Evolutionary conservation across 2,113 vertebrate genomes (phyloP).

Genomic region (Cyprinodon tularosa): DNA sequence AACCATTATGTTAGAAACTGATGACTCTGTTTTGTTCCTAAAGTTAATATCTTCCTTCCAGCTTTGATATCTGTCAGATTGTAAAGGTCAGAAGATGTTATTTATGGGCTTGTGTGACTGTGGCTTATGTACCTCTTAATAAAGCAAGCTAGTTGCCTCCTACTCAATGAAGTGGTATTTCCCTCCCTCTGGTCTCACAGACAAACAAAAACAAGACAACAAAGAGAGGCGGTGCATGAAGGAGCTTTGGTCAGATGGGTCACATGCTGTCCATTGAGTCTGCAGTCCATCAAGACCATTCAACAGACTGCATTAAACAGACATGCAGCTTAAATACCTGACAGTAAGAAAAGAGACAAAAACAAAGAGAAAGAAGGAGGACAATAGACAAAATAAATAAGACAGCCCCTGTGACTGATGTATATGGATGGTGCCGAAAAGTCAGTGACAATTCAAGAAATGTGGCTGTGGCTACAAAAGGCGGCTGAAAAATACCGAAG

Average conservation of each 20-base stretch:
- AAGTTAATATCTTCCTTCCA: slow-evolving; percentile 13
- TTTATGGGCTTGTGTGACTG: slow-evolving; percentile 74
- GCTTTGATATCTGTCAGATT: slow-evolving; percentile 43
- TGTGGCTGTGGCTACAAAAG: slow-evolving; percentile 81
- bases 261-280: slow-evolving; percentile 84
- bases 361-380: slow-evolving; percentile 76
- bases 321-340: slow-evolving; percentile 85
- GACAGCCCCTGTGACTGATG: slow-evolving; percentile 84
- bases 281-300: slow-evolving; percentile 80
- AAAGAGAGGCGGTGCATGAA: slow-evolving; percentile 81
- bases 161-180: slow-evolving; percentile 80
- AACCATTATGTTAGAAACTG: not conserved
- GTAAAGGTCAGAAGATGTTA: slow-evolving; percentile 77
- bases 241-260: slow-evolving; percentile 83
- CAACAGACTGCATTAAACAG: slow-evolving; percentile 79
- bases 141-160: slow-evolving; percentile 76
- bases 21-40: not conserved
- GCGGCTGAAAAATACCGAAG: slow-evolving; percentile 75
- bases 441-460: slow-evolving; percentile 85
- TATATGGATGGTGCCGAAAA: slow-evolving; percentile 82
- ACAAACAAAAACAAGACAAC: slow-evolving; percentile 84
- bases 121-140: slow-evolving; percentile 69
- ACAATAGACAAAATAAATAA: slow-evolving; percentile 85
- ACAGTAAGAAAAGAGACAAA: slow-evolving; percentile 81
- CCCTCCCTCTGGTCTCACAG: slow-evolving; percentile 75